Evolutionary conservation across 2,113 vertebrate species (phyloP).

Genomic region (Agelaius phoeniceus): DNA sequence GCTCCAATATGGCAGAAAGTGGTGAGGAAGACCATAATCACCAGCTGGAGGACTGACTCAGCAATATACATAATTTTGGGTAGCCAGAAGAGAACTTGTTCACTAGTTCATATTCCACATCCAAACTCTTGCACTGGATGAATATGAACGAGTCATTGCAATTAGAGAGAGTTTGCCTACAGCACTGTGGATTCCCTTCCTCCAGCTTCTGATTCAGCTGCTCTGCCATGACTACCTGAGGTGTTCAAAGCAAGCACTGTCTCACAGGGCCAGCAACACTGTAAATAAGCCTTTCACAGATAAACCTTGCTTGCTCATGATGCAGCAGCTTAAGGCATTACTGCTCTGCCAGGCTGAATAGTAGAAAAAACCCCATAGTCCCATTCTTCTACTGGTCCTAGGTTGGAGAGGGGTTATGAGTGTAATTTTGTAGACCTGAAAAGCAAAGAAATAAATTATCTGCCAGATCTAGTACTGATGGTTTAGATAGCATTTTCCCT

Average conservation of each 20-base stretch:
- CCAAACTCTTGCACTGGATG: neutral
- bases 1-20: neutral
- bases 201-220: neutral
- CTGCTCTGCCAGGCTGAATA: neutral
- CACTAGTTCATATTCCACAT: neutral
- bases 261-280: neutral
- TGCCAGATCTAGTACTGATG: neutral
- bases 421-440: neutral
- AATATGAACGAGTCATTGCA: neutral
- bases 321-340: neutral
- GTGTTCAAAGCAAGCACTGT: neutral
- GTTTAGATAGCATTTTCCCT: neutral
- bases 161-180: neutral
- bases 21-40: neutral
- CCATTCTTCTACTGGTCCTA: neutral
- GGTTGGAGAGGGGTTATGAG: neutral
- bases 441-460: neutral
- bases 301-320: neutral
- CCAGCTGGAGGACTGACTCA: neutral
- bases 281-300: neutral
- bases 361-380: neutral
- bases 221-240: neutral
- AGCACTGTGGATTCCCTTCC: neutral
- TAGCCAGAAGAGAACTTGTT: neutral
- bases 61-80: neutral